Evolutionary conservation across 2,888 invertebrate genomes (phyloP).

Genomic region (Geophilus truncorum): DNA sequence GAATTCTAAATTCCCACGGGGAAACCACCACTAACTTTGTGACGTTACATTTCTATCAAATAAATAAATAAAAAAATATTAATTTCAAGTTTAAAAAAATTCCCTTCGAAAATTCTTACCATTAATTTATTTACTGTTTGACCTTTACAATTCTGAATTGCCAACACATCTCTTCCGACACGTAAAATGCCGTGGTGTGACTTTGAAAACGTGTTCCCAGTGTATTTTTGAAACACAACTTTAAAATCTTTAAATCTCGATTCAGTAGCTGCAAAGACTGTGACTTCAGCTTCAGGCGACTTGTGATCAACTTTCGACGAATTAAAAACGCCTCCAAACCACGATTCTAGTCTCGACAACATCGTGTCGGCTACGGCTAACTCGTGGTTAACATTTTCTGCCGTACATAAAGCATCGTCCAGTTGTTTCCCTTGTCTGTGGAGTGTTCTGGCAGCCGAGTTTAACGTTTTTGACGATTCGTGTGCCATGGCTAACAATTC

Average conservation of each 20-base stretch:
- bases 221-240: background rate
- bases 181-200: background rate
- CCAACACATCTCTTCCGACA: background rate
- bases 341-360: slow-evolving; percentile 14
- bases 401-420: slow-evolving; percentile 15
- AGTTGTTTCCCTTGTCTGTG: slow-evolving; percentile 25
- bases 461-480: slow-evolving; percentile 14
- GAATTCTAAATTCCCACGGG: slow-evolving; percentile 30
- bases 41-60: background rate
- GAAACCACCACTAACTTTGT: background rate
- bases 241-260: background rate
- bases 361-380: background rate
- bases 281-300: background rate
- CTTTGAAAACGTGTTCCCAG: background rate
- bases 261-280: background rate
- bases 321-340: slow-evolving; percentile 5
- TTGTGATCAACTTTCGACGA: background rate
- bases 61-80: background rate
- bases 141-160: background rate
- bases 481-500: background rate
- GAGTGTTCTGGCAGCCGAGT: background rate
- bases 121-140: background rate
- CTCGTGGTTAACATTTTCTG: slow-evolving; percentile 21
- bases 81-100: background rate
- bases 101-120: background rate